Base-by-base conservation (phyloP, 2,888 invertebrate species). In the Heliconius ismenius region DNA sequence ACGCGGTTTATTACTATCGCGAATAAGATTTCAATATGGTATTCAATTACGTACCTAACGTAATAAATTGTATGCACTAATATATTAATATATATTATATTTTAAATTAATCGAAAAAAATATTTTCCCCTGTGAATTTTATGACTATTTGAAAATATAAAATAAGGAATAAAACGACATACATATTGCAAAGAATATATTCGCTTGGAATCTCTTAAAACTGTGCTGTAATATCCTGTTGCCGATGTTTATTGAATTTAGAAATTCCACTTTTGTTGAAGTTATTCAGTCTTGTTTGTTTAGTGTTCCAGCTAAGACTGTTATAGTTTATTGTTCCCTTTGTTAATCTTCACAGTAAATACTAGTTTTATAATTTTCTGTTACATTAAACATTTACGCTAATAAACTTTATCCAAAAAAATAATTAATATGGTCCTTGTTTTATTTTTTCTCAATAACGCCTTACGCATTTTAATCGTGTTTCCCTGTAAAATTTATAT, bases 241-340 rank as follows among this genome's bases (percentile, higher is more conserved):
- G 62, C 28, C 36, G 63, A 69, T 77, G 79, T 79, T 79, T 79
- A 76, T 79, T 72, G 70, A 76, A 76, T 65, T 73, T 63, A 74
- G 74, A 77, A 72, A 78, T 78, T 74, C 76, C 67, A 36, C 67
- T 73, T 76, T 79, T 78, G 78, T 75, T 68, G 64, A 68, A 67
- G 75, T 36, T 68, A 67, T 36, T 67, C 39, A 15, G 69, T 54
- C 70, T 60, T 75, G 76, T 74, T 78, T 78, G 73, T 69, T 76
- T 78, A 28, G 60, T 63, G 63, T 76, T 69, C 75, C 60, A 67
- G 75, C 68, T 73, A 43, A 76, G 39, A 54, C 75, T 43, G 63
- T 76, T 69, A 69, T 78, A 73, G 75, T 74, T 78, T 76, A 76
- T 79, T 77, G 78, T 79, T 79, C 72, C 69, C 74, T 79, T 77